Percentiles rank a stretch among this genome's conserved stretches.
Conservation (phyloP, 2,888 invertebrate genomes). For the Mythimna vitellina region DNA sequence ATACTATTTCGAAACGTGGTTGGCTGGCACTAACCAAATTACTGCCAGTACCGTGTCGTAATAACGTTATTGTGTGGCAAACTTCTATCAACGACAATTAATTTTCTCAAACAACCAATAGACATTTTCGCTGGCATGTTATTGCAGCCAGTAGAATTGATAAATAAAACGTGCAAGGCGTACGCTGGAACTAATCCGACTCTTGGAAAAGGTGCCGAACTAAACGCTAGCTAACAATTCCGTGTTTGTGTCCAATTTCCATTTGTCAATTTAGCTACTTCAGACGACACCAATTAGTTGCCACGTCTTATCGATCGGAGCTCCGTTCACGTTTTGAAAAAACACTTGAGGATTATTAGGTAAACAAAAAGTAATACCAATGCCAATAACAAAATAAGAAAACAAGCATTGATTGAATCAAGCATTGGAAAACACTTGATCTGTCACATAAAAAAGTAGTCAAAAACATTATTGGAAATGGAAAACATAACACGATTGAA, state of each 20-base stretch:
- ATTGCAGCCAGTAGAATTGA: slow-evolving; percentile 26
- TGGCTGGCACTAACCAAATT: slow-evolving; percentile 54
- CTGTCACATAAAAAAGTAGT: not conserved
- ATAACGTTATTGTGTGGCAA: slow-evolving; percentile 34
- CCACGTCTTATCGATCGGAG: slow-evolving; percentile 19
- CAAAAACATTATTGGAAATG: not conserved
- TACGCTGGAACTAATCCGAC: slow-evolving; percentile 19
- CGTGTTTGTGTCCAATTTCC: slow-evolving; percentile 35
- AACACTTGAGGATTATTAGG: slow-evolving; percentile 23
- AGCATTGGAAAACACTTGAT: slow-evolving; percentile 13
- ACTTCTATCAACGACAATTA: slow-evolving; percentile 29
- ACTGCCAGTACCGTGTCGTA: slow-evolving; percentile 48
- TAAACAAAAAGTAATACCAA: slow-evolving; percentile 25
- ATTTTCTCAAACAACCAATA: slow-evolving; percentile 30
- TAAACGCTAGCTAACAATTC: slow-evolving; percentile 25
- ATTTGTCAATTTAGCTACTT: slow-evolving; percentile 37
- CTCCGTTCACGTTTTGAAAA: slow-evolving; percentile 3
- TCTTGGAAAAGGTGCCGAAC: slow-evolving; percentile 12
- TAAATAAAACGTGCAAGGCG: slow-evolving; percentile 34
- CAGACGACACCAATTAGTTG: slow-evolving; percentile 41
- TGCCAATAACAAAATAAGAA: slow-evolving; percentile 23
- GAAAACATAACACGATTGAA: not conserved
- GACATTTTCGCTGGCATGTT: slow-evolving; percentile 37
- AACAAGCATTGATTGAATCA: slow-evolving; percentile 10
- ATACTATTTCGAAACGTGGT: slow-evolving; percentile 50